These are phyloP conservation scores for Protonibea diacanthus DNA, from an alignment of 2,797 vertebrate species.

Conservation along the genomic window DNA sequence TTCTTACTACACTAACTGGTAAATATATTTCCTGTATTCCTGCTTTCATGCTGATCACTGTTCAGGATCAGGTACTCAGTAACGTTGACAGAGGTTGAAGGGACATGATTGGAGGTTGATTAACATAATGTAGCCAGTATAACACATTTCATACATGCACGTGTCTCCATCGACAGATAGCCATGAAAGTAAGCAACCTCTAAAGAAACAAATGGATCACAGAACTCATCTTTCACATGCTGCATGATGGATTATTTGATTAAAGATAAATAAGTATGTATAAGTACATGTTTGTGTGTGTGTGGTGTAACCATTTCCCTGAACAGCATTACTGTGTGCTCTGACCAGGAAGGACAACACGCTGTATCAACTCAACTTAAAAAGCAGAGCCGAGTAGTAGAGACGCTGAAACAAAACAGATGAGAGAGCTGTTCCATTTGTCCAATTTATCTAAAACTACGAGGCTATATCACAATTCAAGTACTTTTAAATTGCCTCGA, in stretches of 20 bases:
- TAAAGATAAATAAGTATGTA: conserved; percentile 21
- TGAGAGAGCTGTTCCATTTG: conserved; percentile 57
- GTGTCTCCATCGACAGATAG: neutral
- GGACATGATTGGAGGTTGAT: neutral
- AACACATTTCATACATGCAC: conserved; percentile 3
- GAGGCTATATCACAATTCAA: conserved; percentile 61
- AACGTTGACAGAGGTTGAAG: neutral
- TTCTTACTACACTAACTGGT: conserved; percentile 10
- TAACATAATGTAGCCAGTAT: neutral
- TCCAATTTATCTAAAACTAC: conserved; percentile 71
- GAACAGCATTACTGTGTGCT: conserved; percentile 1
- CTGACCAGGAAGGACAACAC: conserved; percentile 29
- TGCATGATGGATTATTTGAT: conserved; percentile 32
- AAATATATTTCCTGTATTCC: neutral
- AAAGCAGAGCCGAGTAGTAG: conserved; percentile 23
- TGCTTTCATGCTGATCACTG: neutral
- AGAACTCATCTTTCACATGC: conserved; percentile 21
- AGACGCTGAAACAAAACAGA: conserved; percentile 52
- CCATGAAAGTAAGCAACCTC: conserved; percentile 19
- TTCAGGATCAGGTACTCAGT: neutral
- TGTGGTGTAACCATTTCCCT: neutral
- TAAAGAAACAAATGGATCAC: conserved; percentile 38
- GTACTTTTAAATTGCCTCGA: conserved; percentile 72
- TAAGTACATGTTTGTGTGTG: neutral
- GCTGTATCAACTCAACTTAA: conserved; percentile 41